A percentile compares a stretch with the other conserved stretches of the same genome.
phyloP scores from a whole-genome alignment of 1,140 invertebrate species.

The Megalonaias nervosa region DNA sequence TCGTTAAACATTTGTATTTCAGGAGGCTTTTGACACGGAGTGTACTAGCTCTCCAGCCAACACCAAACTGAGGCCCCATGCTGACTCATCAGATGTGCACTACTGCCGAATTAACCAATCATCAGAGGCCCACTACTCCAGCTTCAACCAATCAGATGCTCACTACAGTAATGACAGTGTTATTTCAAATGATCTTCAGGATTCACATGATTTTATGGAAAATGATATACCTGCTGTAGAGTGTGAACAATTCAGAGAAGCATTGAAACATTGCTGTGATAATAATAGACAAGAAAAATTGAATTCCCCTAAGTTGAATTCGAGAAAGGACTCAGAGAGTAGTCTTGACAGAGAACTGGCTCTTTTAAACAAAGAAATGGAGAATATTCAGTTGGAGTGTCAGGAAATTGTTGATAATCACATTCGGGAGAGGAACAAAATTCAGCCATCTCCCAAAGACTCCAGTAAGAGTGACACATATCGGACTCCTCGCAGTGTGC shows the following conservation, averaged over 20 bases:
- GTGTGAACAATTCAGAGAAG: slow-evolving; percentile 64
- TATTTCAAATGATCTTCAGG: slow-evolving; percentile 52
- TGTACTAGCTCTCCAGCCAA: slow-evolving; percentile 51
- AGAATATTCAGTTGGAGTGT: slow-evolving; percentile 75
- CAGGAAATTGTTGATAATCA: slow-evolving; percentile 67
- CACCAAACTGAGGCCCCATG: background rate
- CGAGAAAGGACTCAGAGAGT: slow-evolving; percentile 62
- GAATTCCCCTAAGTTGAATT: slow-evolving; percentile 41
- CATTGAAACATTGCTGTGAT: slow-evolving; percentile 59
- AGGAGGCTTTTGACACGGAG: slow-evolving; percentile 63
- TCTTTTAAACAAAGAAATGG: slow-evolving; percentile 75
- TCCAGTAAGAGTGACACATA: slow-evolving; percentile 44
- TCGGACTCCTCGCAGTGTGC: slow-evolving; percentile 67
- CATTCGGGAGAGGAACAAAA: slow-evolving; percentile 43
- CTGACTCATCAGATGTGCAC: too few species aligned
- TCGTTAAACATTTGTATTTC: slow-evolving; percentile 24
- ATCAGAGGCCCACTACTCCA: too few species aligned
- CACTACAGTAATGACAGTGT: slow-evolving; percentile 65
- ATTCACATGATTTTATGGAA: slow-evolving; percentile 21
- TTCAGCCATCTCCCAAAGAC: slow-evolving; percentile 40
- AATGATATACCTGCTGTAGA: slow-evolving; percentile 61
- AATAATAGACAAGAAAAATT: slow-evolving; percentile 39
- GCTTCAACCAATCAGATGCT: too few species aligned
- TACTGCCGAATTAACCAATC: too few species aligned
- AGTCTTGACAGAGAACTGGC: slow-evolving; percentile 74